phyloP scores from a whole-genome alignment of 2,888 invertebrate species.

The Chelonus formosanus region DNA sequence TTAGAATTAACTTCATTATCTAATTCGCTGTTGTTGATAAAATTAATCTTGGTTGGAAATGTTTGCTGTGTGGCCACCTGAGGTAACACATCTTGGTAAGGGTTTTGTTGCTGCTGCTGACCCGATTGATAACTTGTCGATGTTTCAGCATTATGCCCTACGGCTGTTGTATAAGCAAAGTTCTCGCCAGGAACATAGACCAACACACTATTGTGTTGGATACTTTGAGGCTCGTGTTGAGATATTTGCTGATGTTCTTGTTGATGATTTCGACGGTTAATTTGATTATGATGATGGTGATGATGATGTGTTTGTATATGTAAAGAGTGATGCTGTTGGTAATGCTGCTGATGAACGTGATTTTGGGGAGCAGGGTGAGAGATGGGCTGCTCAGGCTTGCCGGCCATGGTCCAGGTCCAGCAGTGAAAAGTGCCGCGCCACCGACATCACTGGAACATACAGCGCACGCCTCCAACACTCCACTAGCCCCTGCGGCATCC shows the following conservation, averaged over 20 bases:
- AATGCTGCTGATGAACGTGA: conserved; percentile 45
- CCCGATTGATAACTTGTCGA: conserved; percentile 22
- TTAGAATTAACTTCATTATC: conserved; percentile 23
- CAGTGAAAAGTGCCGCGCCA: conserved; percentile 59
- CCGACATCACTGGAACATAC: conserved; percentile 76
- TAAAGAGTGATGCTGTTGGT: conserved; percentile 42
- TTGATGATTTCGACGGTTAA: conserved; percentile 36
- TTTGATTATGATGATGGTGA: conserved; percentile 45
- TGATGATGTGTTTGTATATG: conserved; percentile 44
- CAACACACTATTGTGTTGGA: conserved; percentile 68
- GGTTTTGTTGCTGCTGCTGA: conserved; percentile 40
- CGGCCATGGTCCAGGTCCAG: conserved; percentile 74
- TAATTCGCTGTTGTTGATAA: conserved; percentile 19
- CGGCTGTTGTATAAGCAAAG: conserved; percentile 63
- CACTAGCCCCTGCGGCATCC: conserved; percentile 62
- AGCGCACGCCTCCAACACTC: conserved; percentile 62
- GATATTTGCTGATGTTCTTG: conserved; percentile 41
- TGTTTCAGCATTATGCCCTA: conserved; percentile 22
- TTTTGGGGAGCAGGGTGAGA: conserved; percentile 64
- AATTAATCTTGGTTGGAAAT: conserved; percentile 49
- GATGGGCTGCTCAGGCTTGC: conserved; percentile 77
- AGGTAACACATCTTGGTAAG: conserved; percentile 48
- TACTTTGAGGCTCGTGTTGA: conserved; percentile 38
- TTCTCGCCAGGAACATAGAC: conserved; percentile 71
- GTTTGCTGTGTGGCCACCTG: conserved; percentile 43